phyloP scores from a whole-genome alignment of 2,797 vertebrate species.

The Sciaenops ocellatus region DNA sequence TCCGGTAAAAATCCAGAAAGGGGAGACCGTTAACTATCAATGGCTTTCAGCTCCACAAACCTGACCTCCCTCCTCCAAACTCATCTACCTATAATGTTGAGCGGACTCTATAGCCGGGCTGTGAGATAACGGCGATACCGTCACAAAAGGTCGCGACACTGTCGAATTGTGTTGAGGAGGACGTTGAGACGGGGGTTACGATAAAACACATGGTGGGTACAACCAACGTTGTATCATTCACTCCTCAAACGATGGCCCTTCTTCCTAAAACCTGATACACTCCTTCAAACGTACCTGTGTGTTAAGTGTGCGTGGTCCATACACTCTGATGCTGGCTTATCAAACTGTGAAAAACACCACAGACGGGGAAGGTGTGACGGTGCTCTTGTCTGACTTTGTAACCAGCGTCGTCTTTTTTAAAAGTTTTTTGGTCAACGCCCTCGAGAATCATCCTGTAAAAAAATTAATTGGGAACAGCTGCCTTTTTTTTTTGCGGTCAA shows the following conservation, averaged over 20 bases:
- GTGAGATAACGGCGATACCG: neutral
- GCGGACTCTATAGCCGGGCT: neutral
- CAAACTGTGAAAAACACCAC: conserved; percentile 24
- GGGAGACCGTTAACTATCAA: neutral
- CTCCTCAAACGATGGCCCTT: conserved; percentile 45
- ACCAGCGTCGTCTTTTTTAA: conserved; percentile 38
- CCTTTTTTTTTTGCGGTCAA: conserved; percentile 20
- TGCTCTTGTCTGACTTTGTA: conserved; percentile 60
- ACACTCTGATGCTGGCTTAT: conserved; percentile 20
- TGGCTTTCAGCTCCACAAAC: conserved; percentile 31
- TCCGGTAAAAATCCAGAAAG: neutral
- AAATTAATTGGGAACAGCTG: conserved; percentile 1
- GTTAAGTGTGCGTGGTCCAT: conserved; percentile 11
- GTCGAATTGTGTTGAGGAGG: conserved; percentile 6
- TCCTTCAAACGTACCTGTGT: conserved; percentile 6
- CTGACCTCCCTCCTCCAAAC: neutral
- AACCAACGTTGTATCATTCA: conserved; percentile 61
- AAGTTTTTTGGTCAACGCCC: neutral
- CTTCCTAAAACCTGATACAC: conserved; percentile 55
- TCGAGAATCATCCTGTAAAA: neutral
- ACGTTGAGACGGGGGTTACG: conserved; percentile 37
- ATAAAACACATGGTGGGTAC: conserved; percentile 64
- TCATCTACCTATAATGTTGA: neutral
- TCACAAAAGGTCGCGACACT: neutral
- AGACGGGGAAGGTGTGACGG: neutral